Evolutionary conservation across 2,888 invertebrate species (phyloP).

Genomic region (Cosmorhoe ocellata): DNA sequence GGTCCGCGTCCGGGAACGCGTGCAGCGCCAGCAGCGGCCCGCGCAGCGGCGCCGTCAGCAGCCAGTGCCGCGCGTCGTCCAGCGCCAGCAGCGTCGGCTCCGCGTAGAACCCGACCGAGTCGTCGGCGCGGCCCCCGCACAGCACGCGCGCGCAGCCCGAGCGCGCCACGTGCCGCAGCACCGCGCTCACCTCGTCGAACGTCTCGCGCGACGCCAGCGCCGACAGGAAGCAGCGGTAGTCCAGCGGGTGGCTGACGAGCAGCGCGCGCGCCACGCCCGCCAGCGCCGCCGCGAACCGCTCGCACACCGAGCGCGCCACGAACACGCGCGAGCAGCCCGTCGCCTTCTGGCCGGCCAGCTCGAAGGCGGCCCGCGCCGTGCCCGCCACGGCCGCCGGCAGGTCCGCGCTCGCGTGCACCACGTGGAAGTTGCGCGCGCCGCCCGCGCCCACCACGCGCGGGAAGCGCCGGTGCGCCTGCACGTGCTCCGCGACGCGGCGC

Average conservation of each 20-base stretch:
- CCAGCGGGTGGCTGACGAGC: constrained; percentile 94
- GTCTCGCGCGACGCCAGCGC: constrained; percentile 90
- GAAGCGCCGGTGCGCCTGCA: constrained; percentile 92
- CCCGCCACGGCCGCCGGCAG: constrained; percentile 89
- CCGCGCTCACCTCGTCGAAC: constrained; percentile 91
- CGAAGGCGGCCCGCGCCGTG: constrained; percentile 96
- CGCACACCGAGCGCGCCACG: constrained; percentile 94
- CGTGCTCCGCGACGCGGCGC: constrained; percentile 89
- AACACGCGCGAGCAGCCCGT: constrained; percentile 99
- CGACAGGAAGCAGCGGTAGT: constrained; percentile 87
- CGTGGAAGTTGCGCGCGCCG: constrained; percentile 98
- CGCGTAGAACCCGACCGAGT: constrained; percentile 85
- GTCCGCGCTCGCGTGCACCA: constrained; percentile 96
- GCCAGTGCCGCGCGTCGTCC: constrained; percentile 89
- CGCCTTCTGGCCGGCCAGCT: constrained; percentile 99
- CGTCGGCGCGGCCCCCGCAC: constrained; percentile 85
- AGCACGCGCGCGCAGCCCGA: not conserved
- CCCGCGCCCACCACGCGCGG: constrained; percentile 97
- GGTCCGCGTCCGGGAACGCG: constrained; percentile 87
- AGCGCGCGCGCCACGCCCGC: constrained; percentile 85
- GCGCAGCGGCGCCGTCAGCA: constrained; percentile 95
- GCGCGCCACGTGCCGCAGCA: constrained; percentile 4
- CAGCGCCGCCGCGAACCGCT: constrained; percentile 87
- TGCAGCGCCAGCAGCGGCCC: constrained; percentile 93
- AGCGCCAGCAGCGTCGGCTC: constrained; percentile 93